phyloP scores from a whole-genome alignment of 2,888 invertebrate genomes.

The Erebia ligea region DNA sequence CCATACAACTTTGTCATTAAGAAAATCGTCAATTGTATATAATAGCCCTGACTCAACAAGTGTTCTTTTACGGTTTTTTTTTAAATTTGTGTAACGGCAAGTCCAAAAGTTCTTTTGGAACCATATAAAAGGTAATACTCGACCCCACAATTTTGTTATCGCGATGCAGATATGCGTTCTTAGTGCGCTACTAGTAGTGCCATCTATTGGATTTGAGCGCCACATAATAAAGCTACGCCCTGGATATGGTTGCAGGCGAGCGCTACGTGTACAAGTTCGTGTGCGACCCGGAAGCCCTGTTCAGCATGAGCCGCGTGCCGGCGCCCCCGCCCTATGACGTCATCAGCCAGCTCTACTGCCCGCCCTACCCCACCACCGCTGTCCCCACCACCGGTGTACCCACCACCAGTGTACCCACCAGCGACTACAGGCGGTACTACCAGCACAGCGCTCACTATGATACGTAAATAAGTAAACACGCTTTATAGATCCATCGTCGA shows the following conservation, averaged over 20 bases:
- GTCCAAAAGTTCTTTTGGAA: no score
- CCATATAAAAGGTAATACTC: no score
- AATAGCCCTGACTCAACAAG: no score
- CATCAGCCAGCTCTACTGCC: constrained; percentile 63
- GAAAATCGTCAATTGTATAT: no score
- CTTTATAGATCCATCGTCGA: no score
- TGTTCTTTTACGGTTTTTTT: no score
- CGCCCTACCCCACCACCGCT: constrained; percentile 50
- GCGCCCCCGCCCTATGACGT: constrained; percentile 60
- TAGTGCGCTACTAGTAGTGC: no score
- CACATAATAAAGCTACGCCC: background rate
- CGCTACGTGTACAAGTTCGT: constrained; percentile 98
- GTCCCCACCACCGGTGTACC: constrained; percentile 17
- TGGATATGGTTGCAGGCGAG: constrained; percentile 84
- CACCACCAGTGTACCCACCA: constrained; percentile 15
- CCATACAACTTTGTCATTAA: no score
- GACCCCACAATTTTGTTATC: no score
- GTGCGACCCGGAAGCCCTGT: constrained; percentile 95
- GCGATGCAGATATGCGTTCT: no score
- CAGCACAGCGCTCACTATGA: constrained; percentile 53
- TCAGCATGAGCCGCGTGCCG: constrained; percentile 88
- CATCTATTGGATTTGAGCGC: no score
- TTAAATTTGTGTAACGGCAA: no score
- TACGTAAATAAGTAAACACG: constrained; percentile 37
- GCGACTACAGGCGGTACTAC: constrained; percentile 53